phyloP scores from a whole-genome alignment of 2,888 invertebrate genomes.

The Strigamia transsilvanica region DNA sequence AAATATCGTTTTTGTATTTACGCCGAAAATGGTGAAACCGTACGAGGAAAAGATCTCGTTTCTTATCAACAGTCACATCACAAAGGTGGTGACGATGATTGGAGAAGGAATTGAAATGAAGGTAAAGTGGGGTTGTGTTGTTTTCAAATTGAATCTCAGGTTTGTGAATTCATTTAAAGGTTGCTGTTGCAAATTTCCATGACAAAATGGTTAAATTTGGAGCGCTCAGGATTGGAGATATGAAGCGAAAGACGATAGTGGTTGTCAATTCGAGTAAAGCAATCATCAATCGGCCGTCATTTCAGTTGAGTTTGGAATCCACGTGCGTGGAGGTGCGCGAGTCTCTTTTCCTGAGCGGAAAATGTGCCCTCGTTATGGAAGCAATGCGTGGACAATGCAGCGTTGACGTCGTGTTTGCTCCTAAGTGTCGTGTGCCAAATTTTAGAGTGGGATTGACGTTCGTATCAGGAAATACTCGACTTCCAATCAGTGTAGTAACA shows the following conservation, averaged over 20 bases:
- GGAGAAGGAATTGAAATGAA: background rate
- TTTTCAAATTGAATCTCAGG: too few species aligned
- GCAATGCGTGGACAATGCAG: background rate
- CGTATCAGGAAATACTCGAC: background rate
- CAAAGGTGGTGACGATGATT: background rate
- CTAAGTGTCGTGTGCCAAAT: background rate
- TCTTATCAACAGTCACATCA: slow-evolving; percentile 5
- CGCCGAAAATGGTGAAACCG: background rate
- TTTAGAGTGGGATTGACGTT: background rate
- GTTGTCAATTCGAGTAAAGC: background rate
- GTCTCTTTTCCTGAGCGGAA: background rate
- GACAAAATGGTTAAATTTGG: background rate
- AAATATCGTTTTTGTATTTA: background rate
- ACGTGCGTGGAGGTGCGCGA: background rate
- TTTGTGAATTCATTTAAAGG: background rate
- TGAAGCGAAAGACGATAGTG: background rate
- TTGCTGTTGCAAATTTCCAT: background rate
- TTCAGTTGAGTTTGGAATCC: background rate
- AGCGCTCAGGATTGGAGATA: background rate
- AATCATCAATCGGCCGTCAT: background rate
- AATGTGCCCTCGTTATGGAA: background rate
- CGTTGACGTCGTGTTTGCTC: background rate
- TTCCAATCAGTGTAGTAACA: background rate
- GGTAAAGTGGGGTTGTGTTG: too few species aligned
- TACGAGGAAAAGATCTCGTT: background rate